Conservation (phyloP, 2,113 vertebrate genomes). For the Typhlomys cinereus region DNA sequence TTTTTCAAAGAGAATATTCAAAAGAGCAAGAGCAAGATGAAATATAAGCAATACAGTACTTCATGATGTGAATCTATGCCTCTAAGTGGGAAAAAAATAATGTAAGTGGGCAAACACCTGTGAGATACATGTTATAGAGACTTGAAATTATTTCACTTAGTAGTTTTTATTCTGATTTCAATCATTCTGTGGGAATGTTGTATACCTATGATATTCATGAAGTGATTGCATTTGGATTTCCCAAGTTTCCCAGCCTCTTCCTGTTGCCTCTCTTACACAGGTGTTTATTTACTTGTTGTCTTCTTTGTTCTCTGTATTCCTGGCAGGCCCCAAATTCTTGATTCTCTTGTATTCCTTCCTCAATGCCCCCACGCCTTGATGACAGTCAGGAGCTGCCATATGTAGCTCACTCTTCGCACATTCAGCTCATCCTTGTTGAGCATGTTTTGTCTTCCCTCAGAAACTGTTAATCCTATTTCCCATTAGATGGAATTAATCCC, state of each 20-base stretch:
- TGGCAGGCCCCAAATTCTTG: no score
- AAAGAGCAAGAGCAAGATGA: neutral
- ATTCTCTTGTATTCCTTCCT: neutral
- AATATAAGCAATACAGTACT: neutral
- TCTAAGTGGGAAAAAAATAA: neutral
- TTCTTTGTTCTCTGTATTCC: neutral
- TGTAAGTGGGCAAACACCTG: neutral
- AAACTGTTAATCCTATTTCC: no score
- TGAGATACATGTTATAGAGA: fast-evolving
- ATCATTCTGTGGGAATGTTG: neutral
- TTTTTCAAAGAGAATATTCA: neutral
- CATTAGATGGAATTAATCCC: no score
- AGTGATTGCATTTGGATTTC: neutral
- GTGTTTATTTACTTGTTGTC: neutral
- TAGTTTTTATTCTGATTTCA: neutral
- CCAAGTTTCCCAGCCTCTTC: neutral
- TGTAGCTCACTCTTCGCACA: no score
- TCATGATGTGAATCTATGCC: neutral
- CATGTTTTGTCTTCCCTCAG: no score
- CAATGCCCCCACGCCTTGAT: no score
- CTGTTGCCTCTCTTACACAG: neutral
- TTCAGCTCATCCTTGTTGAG: no score
- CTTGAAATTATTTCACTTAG: neutral
- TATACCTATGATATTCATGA: neutral
- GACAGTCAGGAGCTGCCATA: no score